phyloP scores from a whole-genome alignment of 2,888 invertebrate genomes.

The Microchrysa polita region DNA sequence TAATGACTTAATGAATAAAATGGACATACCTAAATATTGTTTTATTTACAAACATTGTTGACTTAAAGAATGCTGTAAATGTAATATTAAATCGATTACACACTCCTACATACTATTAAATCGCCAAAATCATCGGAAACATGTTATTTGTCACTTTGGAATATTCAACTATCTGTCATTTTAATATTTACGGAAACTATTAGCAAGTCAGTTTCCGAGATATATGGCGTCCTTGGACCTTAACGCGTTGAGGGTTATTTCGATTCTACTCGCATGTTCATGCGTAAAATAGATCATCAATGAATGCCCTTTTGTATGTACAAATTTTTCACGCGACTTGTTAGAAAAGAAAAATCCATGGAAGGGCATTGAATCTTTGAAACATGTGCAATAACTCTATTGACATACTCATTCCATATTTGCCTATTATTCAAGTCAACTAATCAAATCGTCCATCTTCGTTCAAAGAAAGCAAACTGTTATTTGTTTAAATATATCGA shows the following conservation, averaged over 20 bases:
- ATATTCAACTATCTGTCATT: neutral
- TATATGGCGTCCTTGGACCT: neutral
- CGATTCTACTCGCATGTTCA: neutral
- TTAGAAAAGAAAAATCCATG: slow-evolving; percentile 20
- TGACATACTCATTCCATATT: too few species aligned
- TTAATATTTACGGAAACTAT: too few species aligned
- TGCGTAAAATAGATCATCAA: slow-evolving; percentile 5
- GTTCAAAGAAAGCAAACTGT: slow-evolving; percentile 14
- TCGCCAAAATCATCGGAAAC: too few species aligned
- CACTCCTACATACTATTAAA: too few species aligned
- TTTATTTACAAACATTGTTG: too few species aligned
- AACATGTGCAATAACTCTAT: slow-evolving; percentile 21
- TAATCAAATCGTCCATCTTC: neutral
- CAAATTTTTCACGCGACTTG: neutral
- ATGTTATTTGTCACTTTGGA: too few species aligned
- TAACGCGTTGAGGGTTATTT: slow-evolving; percentile 9
- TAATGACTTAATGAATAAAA: too few species aligned
- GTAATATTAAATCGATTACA: too few species aligned
- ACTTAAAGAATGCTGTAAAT: too few species aligned
- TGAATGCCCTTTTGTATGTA: slow-evolving; percentile 2
- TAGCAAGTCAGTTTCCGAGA: neutral
- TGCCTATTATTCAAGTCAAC: slow-evolving; percentile 12
- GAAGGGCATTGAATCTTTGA: slow-evolving; percentile 13
- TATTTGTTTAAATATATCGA: slow-evolving; percentile 17
- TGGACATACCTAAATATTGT: too few species aligned